Evolutionary conservation across 2,797 vertebrate genomes (phyloP), one percentile per base, ranked within the genome.

Genomic region (Nannoperca australis): DNA sequence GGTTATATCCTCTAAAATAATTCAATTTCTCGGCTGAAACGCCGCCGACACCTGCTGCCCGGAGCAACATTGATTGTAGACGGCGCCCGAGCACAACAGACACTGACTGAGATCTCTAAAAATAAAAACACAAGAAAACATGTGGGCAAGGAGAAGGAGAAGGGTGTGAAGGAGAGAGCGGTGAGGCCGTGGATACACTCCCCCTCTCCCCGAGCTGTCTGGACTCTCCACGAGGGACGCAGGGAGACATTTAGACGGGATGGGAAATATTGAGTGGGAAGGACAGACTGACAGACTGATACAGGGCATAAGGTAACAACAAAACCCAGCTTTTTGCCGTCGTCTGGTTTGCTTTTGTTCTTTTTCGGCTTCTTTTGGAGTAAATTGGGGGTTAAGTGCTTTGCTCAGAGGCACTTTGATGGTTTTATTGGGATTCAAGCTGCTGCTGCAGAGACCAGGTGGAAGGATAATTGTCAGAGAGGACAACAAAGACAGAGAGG

Each of bases 261-360:
- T 74, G 85, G 83, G 78, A 90, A 85, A 82, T 79, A 84, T 76
- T 83, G 66, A 84, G 79, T 68, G 80, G 55, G 72, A 67, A 8
- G n/a, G 36, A 62, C 42, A 14, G 67, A 64, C 68, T 54, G 70
- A 34, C 58, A 62, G 73, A 63, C 51, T 27, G 27, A 80, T 30
- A 17, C 69, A 72, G 30, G 55, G 14, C 51, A 73, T 3, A n/a
- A 68, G 55, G 62, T 60, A 30, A 71, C 50, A 34, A 30, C 64
- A 56, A 51, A 1, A 6, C 34, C 50, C 15, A 0, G 50, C 56
- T 62, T 47, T 44, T 38, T 12, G 1, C 7, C 2, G 3, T 20
- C 0, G 2, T 58, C 30, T 70, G 12, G 0, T 38, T 63, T 20
- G 24, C 15, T 58, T 36, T 45, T 4, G 13, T 45, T 49, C 34